Evolutionary conservation across 2,113 vertebrate genomes (phyloP), one percentile per base, ranked within the genome.

Genomic region (Kryptolebias marmoratus): DNA sequence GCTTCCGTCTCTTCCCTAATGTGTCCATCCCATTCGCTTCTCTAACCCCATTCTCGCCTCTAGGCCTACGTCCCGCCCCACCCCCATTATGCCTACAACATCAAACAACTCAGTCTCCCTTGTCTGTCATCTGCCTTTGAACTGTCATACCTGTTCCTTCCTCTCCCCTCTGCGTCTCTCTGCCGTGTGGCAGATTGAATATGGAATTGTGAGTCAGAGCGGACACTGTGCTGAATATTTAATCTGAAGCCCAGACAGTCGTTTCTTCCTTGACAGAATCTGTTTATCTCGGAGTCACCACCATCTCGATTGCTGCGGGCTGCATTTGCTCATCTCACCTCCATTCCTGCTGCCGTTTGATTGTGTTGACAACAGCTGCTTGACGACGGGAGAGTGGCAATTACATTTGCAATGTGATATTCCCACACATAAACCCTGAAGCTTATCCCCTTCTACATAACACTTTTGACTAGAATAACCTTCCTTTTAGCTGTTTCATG

Each of bases 311-410:
- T 58, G 79, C 86, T 57, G 61, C 54, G 3, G 70, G 83, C 79
- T 79, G 76, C 83, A 18, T 86, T 85, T 57, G 73, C 76, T 80
- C 72, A 73, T 76, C 84, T 87, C 87, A 64, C 79, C 74, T 82
- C 69, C 32, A 73, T 64, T 75, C 65, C 64, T 13, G 45, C 73
- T 66, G 80, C 69, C 57, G 8, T 86, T 87, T 84, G 59, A 91
- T 92, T 85, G 75, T 79, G 84, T 87, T 89, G 85, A 85, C 80
- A 86, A 82, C 87, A 88, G 85, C 87, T 81, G 71, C 74, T 79
- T 77, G 76, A 83, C 42, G 50, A 82, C 62, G 53, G 58, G 60
- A 81, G 81, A 82, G 80, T 69, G 64, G 73, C 88, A 90, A 89
- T 92, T 90, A 89, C 80, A 77, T 89, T 74, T 73, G 65, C 77